A percentile compares a stretch with the other conserved stretches of the same genome.
Conservation (phyloP, 2,888 invertebrate genomes). For the Rhogogaster chlorosoma region DNA sequence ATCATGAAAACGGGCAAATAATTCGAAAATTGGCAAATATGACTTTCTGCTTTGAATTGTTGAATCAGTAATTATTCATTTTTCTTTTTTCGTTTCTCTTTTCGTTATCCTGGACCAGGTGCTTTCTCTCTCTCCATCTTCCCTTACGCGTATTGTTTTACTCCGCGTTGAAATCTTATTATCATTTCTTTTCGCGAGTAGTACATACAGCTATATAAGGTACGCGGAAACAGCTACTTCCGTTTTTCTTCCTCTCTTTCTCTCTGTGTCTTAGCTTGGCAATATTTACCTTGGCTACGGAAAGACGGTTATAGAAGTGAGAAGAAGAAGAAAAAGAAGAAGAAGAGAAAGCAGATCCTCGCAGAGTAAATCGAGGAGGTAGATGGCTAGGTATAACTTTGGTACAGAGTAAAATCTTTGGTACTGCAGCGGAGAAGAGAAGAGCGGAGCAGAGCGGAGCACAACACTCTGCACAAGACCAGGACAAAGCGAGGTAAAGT, state of each 20-base stretch:
- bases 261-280: background rate
- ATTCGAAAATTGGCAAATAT: too few species aligned
- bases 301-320: background rate
- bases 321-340: background rate
- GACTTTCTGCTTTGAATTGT: too few species aligned
- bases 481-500: conserved; percentile 47
- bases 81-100: background rate
- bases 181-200: conserved; percentile 41
- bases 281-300: conserved; percentile 42
- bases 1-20: too few species aligned
- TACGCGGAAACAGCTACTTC: background rate
- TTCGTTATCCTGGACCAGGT: background rate
- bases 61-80: too few species aligned
- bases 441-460: background rate
- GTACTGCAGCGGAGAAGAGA: background rate
- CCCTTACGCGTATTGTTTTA: background rate
- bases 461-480: conserved; percentile 23
- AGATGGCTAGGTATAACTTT: background rate
- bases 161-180: conserved; percentile 25
- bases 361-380: background rate
- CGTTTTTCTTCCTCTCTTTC: background rate
- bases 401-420: background rate
- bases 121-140: background rate
- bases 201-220: background rate
- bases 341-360: background rate